Evolutionary conservation across 2,113 vertebrate species (phyloP).

Genomic region (Varanus salvator): DNA sequence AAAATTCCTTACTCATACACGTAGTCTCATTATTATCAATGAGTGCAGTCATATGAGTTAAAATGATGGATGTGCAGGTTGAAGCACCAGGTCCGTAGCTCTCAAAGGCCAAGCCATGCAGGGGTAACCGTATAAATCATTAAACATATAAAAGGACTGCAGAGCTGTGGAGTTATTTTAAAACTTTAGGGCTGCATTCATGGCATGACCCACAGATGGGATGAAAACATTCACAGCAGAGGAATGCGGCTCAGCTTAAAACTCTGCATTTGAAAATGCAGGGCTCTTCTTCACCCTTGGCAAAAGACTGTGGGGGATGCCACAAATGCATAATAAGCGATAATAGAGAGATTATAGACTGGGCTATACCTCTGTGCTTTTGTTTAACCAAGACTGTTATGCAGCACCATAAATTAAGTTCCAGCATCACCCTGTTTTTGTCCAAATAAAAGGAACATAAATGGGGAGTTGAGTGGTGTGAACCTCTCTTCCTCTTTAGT

Average conservation of each 20-base stretch:
- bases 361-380: neutral
- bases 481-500: neutral
- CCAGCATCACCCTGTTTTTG: neutral
- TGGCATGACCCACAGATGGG: neutral
- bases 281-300: neutral
- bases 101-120: neutral
- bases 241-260: neutral
- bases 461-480: neutral
- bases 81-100: slow-evolving; percentile 3
- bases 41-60: slow-evolving; percentile 13
- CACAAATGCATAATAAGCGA: neutral
- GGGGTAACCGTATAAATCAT: slow-evolving; percentile 18
- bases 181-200: slow-evolving; percentile 4
- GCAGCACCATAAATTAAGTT: neutral
- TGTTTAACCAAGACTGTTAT: neutral
- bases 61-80: slow-evolving; percentile 2
- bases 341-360: neutral
- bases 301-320: neutral
- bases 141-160: slow-evolving; percentile 12
- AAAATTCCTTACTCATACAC: neutral
- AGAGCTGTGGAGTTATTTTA: slow-evolving; percentile 1
- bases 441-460: neutral
- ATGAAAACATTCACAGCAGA: neutral
- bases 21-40: slow-evolving; percentile 24
- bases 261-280: neutral